These are phyloP conservation scores for Vidua chalybeata DNA, from an alignment of 2,113 vertebrate species.

Conservation along the genomic window DNA sequence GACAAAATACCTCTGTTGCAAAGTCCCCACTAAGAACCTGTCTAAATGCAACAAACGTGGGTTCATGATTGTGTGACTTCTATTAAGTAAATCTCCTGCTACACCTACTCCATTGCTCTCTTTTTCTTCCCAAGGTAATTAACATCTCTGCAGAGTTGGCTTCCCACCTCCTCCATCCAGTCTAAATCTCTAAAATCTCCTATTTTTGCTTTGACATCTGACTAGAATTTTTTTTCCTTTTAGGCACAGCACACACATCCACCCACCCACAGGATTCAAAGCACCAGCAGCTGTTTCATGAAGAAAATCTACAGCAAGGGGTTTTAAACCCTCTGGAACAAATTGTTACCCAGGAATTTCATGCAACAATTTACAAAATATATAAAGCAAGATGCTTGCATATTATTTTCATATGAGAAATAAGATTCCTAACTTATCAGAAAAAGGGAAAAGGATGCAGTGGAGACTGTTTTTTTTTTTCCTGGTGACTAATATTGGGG, in stretches of 20 bases:
- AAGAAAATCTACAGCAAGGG: conserved; percentile 23
- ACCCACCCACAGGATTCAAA: conserved; percentile 38
- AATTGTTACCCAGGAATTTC: conserved; percentile 46
- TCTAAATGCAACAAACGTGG: conserved; percentile 23
- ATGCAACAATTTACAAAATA: not conserved
- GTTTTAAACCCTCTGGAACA: conserved; percentile 17
- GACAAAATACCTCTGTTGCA: conserved; percentile 33
- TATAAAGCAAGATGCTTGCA: not conserved
- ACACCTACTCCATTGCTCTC: conserved; percentile 37
- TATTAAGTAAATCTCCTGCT: conserved; percentile 48
- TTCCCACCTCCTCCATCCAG: conserved; percentile 49
- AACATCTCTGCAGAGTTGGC: conserved; percentile 34
- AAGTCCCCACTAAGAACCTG: conserved; percentile 7
- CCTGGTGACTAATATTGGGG: not conserved
- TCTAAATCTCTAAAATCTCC: conserved; percentile 55
- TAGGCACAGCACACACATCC: conserved; percentile 58
- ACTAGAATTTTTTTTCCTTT: conserved; percentile 34
- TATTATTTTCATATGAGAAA: not conserved
- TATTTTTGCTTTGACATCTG: conserved; percentile 68
- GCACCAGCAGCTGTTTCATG: conserved; percentile 51
- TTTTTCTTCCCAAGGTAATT: conserved; percentile 60
- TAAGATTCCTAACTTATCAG: not conserved
- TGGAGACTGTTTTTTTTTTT: not conserved
- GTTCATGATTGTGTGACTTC: conserved; percentile 43
- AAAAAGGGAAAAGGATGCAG: not conserved